Evolutionary conservation across 2,113 vertebrate species (phyloP), one percentile per base, ranked within the genome.

Genomic region (Sclerurus mexicanus): DNA sequence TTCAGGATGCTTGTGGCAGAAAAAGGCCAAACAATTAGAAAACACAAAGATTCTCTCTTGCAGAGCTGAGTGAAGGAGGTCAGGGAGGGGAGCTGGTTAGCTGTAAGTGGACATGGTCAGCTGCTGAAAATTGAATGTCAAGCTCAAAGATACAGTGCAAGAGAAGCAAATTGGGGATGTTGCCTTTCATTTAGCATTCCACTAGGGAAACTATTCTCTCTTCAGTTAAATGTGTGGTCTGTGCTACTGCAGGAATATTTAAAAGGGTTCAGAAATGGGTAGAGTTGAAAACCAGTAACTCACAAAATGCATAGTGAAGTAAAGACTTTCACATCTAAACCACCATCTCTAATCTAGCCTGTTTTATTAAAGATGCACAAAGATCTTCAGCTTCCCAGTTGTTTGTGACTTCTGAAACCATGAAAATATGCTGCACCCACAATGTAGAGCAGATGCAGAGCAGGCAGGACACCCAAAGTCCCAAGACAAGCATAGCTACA

Each of bases 401-500:
- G 17, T 67, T 53, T 40, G 14, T 1, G 3, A 7, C 18, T 50
- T 67, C 46, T 66, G 40, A 82, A 88, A 74, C 46, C 1, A 2
- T 11, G 47, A 49, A 75, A 82, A 47, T 5, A 3, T 42, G 9
- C 30, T 73, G n/a, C 14, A 33, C 30, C 12, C 30, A 56, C 37
- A 25, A 60, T 35, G 35, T 22, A 33, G 40, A 68, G 44, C 35
- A 85, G n/a, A 40, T 44, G 21, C 31, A 62, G 31, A 40, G 55
- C 37, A 49, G 53, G 31, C 0, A 0, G 66, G 35, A 60, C 10
- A 23, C 24, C 8, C 40, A 7, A 37, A 52, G 27, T 33, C n/a
- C 27, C 40, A 47, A 78, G n/a, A 18, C 20, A 87, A 60, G 46
- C 56, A 39, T 11, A 64, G 21, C 50, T 37, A 9, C 1, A 2